A percentile compares a stretch with the other conserved stretches of the same genome.
These are phyloP conservation scores for Didymodactylos carnosus DNA, from an alignment of 2,888 invertebrate species.

Conservation along the genomic window DNA sequence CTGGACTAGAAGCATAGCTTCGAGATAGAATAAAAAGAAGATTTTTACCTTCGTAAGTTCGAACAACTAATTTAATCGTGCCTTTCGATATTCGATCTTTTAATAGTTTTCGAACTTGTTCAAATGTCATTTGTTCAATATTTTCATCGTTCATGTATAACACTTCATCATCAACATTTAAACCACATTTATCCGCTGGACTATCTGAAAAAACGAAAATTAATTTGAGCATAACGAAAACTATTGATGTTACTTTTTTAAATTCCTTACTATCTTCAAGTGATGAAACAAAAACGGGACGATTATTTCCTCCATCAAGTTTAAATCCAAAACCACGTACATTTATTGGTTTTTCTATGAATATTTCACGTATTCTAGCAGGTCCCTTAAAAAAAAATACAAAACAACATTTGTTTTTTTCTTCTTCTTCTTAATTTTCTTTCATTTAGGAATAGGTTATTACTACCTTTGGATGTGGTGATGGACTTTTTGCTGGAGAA, in stretches of 20 bases:
- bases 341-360: neutral
- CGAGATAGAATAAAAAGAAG: too few species aligned
- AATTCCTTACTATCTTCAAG: neutral
- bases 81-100: slow-evolving; percentile 2
- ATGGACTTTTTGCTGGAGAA: neutral
- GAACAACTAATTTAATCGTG: neutral
- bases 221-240: neutral
- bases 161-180: slow-evolving; percentile 7
- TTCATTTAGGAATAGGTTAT: neutral
- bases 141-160: slow-evolving; percentile 5
- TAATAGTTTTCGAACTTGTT: slow-evolving; percentile 12
- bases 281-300: neutral
- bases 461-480: neutral
- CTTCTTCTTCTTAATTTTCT: too few species aligned
- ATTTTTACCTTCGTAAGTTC: neutral
- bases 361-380: neutral
- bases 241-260: neutral
- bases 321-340: neutral
- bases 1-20: too few species aligned
- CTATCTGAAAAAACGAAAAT: slow-evolving; percentile 1
- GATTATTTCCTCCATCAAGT: neutral
- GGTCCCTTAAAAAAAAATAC: neutral
- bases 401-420: too few species aligned
- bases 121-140: slow-evolving; percentile 6
- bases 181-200: slow-evolving; percentile 9